These are phyloP conservation scores for Eupithecia vulgata DNA, from an alignment of 2,888 invertebrate genomes.

Conservation along the genomic window DNA sequence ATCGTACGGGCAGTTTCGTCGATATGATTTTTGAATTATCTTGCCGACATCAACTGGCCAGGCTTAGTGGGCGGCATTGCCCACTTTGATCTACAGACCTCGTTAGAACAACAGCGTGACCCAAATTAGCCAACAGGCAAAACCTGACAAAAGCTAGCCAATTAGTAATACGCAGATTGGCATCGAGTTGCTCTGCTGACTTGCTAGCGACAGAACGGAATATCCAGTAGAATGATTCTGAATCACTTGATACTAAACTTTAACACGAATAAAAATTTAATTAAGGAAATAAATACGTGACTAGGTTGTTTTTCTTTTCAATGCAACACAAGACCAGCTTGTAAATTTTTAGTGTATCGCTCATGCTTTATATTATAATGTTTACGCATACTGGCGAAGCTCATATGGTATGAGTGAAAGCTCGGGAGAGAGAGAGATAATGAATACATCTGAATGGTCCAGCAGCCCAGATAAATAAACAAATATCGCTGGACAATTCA, in stretches of 20 bases:
- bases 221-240: background rate
- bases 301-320: no score
- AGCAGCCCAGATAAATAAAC: no score
- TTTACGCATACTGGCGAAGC: no score
- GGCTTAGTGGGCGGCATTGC: background rate
- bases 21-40: background rate
- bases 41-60: background rate
- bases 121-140: slow-evolving; percentile 2
- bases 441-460: no score
- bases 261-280: no score
- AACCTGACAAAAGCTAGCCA: slow-evolving; percentile 12
- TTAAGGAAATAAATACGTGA: no score
- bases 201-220: background rate
- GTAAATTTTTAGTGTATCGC: no score
- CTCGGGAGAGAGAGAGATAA: no score
- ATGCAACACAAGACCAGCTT: no score
- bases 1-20: background rate
- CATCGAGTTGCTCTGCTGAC: background rate
- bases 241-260: background rate
- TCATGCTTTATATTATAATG: no score
- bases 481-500: no score
- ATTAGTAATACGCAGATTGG: slow-evolving; percentile 14
- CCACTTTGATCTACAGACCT: background rate
- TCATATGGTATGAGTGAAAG: no score
- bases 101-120: background rate